Base-by-base conservation (phyloP, 2,888 invertebrate species). In the Clunio marinus region DNA sequence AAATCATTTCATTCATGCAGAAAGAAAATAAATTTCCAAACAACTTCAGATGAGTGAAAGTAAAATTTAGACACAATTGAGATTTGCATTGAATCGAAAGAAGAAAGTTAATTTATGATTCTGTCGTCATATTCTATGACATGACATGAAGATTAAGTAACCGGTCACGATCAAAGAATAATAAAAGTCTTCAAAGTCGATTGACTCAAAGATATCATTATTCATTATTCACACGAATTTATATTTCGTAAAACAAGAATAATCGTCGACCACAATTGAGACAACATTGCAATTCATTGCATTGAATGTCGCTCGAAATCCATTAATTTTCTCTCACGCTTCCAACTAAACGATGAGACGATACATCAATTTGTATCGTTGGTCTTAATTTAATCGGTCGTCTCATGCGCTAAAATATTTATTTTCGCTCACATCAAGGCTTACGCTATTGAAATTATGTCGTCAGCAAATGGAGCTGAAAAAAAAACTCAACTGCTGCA, bases 31-130 rank as follows among this genome's bases (percentile, higher is more conserved):
- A 22, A 15, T 10, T 35, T 8, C 35, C 10, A 35, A 45, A 45
- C 3, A 55, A 55, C 55, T 4, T 13, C 55, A 17, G 55, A 55
- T 55, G 55, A 55, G 17, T 45, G 55, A 55, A 55, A 55, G 24
- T 55, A 22, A 22, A 55, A 55, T 8, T 55, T 20, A 35, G 10
- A 8, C 10, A 35, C 35, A 35, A 8, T 8, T 35, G 7, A 8
- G 35, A 35, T 10, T 35, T 35, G 10, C 7, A 35, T 8, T 10
- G 35, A 35, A 35, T 35, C 10, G 7, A 8, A 8, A 35, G 10
- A 35, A 35, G 7, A 35, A 35, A 35, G 7, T 8, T 10, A 8
- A 10, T 35, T 35, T 35, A n/a, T n/a, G n/a, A n/a, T n/a, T n/a
- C n/a, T n/a, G n/a, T n/a, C n/a, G n/a, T n/a, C n/a, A n/a, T n/a